Base-by-base conservation (phyloP, 2,888 invertebrate species). In the Labia minor region DNA sequence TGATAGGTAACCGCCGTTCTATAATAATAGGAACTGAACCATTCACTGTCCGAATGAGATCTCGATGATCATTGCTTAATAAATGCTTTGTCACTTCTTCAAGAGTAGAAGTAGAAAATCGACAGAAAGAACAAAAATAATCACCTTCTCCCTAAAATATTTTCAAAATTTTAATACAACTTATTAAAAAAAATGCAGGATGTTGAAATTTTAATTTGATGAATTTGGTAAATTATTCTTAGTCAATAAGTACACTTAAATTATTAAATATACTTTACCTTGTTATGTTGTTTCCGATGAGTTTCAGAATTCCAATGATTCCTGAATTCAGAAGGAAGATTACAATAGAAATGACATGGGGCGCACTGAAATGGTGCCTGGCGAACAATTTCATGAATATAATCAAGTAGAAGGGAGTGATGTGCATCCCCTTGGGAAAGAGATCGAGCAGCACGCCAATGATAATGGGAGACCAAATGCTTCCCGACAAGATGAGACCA, bases 331-430 rank as follows among this genome's bases (percentile, higher is more conserved):
- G 83, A 82, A 69, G 84, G 83, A 73, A 85, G 88, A 75, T 92
- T 92, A 72, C 89, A 89, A 76, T 90, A 95, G 77, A 90, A 95
- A 67, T 85, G 85, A 75, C 95, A 95, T 14, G 88, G 83, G 61
- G 85, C 85, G 75, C 95, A 95, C 77, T 92, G 93, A 74, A 88
- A 95, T 0, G 92, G 92, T 63, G 90, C 86, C 72, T 92, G 89
- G 68, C 86, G 82, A 4, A 92, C 87, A 69, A 94, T 86, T 68
- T 86, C 85, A 70, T 83, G 83, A 74, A 92, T 91, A 75, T 93
- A 87, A 66, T 86, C 85, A 33, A 92, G 79, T 65, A 93, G 85
- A 73, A 90, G 82, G 65, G 82, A 65, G 26, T 73, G 69, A 63
- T 67, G 64, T 21, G 62, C 14, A 83, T 82, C 10, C 83, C 80